Base-by-base conservation (phyloP, 2,113 vertebrate species). In the Tupaia chinensis region DNA sequence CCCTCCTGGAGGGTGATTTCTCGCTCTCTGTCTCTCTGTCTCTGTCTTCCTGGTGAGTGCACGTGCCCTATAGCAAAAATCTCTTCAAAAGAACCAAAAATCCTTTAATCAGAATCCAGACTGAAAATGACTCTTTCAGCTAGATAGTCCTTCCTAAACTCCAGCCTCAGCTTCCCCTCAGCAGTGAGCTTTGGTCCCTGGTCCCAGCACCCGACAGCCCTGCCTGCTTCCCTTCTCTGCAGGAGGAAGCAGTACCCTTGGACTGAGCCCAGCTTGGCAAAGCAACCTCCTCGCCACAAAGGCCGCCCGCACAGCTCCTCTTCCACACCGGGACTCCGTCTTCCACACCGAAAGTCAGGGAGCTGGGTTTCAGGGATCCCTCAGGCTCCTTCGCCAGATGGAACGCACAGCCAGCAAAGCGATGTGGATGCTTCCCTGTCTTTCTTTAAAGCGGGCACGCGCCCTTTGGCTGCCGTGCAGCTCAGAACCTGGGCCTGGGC, bases 401-500 rank as follows among this genome's bases (percentile, higher is more conserved):
- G n/a, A 68, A 66, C 87, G 20, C 32, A 20, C 34, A 12, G 65
- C 13, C 79, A 2, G 73, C 87, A 58, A 76, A 72, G 53, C 7
- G 1, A 63, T 54, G 61, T 65, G 29, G 22, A 13, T 29, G 66
- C 25, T 14, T 9, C 1, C 29, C 74, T 74, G 93, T 91, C 95
- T 89, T 70, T 92, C 76, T 77, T 88, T 80, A 65, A 7, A 86
- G 94, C 97, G 89, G 96, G 95, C 89, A 93, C 97, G 95, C 69
- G 93, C 82, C 93, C 97, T 97, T 83, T 72, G 69, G 94, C 91
- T 13, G 91, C 94, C 96, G 97, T 92, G 92, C 95, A 95, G 97
- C 96, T 97, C 95, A 32, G 95, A 97, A 97, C 96, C 61, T 92
- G 93, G 95, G 94, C 74, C 93, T 97, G 94, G 60, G 97, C 69